Conservation (phyloP, 2,797 vertebrate genomes). For the Anguilla pacifica region DNA sequence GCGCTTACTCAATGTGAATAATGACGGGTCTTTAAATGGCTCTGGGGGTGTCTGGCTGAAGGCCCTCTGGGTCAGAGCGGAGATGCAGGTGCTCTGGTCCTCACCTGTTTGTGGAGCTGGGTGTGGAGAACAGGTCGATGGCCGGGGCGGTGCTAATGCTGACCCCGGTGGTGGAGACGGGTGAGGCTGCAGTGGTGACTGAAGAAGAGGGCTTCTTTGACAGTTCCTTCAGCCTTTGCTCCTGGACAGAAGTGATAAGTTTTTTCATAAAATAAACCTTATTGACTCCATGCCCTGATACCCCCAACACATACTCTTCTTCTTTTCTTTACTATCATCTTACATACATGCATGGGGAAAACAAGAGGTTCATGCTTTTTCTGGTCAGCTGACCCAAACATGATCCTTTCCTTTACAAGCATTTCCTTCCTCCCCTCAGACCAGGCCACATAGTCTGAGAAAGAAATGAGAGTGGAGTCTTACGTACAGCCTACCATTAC, state of each 20-base stretch:
- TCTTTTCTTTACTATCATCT: constrained; percentile 8
- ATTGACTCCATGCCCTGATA: constrained; percentile 25
- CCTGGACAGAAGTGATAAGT: constrained; percentile 65
- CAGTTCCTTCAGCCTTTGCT: constrained; percentile 96
- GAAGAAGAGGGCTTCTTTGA: constrained; percentile 92
- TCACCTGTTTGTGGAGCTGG: constrained; percentile 96
- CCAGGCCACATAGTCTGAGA: not conserved
- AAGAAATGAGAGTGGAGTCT: not conserved
- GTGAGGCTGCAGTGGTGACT: constrained; percentile 93
- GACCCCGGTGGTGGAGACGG: constrained; percentile 88
- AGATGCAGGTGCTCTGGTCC: not conserved
- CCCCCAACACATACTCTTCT: not conserved
- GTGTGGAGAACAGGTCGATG: constrained; percentile 96
- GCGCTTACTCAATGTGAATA: not conserved
- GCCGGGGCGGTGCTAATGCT: constrained; percentile 91
- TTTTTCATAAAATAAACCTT: constrained; percentile 34
- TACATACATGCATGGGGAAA: constrained; percentile 24
- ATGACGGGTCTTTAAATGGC: too few species aligned
- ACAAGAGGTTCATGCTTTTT: constrained; percentile 17
- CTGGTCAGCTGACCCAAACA: not conserved
- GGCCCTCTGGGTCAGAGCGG: not conserved
- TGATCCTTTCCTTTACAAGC: not conserved
- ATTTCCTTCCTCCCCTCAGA: not conserved
- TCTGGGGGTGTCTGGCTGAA: not conserved
- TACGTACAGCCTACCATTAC: not conserved